phyloP scores from a whole-genome alignment of 2,888 invertebrate species.

The Morpho deidamia region DNA sequence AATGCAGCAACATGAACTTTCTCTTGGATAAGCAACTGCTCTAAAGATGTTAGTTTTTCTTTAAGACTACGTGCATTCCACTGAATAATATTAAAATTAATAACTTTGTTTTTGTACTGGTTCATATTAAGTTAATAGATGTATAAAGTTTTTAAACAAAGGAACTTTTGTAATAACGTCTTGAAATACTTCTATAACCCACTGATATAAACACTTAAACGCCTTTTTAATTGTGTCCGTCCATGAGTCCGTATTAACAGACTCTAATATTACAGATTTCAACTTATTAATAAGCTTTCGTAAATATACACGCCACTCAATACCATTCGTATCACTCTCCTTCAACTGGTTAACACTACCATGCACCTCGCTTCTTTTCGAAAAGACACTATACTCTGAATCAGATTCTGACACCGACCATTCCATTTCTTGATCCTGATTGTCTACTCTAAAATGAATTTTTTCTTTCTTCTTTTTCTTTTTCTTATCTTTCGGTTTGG shows the following conservation, averaged over 20 bases:
- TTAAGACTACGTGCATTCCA: constrained; percentile 12
- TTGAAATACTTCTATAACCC: background rate
- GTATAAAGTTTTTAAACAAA: background rate
- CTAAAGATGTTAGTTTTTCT: constrained; percentile 1
- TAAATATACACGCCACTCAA: background rate
- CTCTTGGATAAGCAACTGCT: constrained; percentile 4
- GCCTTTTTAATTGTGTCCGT: background rate
- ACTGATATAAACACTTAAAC: background rate
- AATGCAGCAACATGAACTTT: constrained; percentile 3
- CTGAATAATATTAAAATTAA: constrained; percentile 1
- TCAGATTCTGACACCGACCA: background rate
- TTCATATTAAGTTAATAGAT: background rate
- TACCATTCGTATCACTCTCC: background rate
- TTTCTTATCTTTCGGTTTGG: background rate
- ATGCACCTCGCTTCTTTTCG: background rate
- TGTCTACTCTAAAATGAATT: background rate
- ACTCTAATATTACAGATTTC: background rate
- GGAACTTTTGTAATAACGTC: background rate
- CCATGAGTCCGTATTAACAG: background rate
- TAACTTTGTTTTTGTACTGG: background rate
- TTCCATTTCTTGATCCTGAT: background rate
- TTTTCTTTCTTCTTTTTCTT: background rate
- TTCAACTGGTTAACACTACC: background rate
- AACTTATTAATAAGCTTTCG: background rate
- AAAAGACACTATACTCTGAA: background rate